Percentiles rank a stretch among this genome's conserved stretches.
Conservation (phyloP, 1,140 invertebrate genomes). For the Lepeophtheirus salmonis region DNA sequence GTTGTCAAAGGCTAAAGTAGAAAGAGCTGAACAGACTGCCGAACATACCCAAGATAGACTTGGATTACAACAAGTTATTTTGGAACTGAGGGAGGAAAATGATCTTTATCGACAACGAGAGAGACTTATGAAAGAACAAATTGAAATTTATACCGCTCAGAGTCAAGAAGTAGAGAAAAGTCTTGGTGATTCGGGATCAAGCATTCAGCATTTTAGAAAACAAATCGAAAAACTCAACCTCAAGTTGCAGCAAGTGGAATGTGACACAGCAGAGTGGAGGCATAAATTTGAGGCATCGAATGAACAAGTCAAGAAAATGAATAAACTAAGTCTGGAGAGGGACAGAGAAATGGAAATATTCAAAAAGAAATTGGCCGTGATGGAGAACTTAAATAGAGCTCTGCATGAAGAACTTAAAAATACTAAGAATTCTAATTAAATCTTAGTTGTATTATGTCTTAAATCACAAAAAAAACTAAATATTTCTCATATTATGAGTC, state of each 20-base stretch:
- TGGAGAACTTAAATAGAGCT: constrained; percentile 14
- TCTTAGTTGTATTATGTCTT: no score
- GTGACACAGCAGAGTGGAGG: constrained; percentile 5
- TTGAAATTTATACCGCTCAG: constrained; percentile 5
- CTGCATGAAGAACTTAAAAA: neutral
- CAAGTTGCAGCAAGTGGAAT: constrained; percentile 3
- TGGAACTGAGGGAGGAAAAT: neutral
- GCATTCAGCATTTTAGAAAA: constrained; percentile 1
- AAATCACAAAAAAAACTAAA: no score
- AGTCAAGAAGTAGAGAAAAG: neutral
- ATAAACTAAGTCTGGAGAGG: neutral
- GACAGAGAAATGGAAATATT: constrained; percentile 6
- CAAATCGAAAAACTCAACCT: constrained; percentile 4
- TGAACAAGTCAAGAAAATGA: constrained; percentile 15
- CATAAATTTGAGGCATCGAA: constrained; percentile 8
- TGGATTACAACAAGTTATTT: neutral
- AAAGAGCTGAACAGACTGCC: constrained; percentile 2
- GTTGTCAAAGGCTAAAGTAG: constrained; percentile 12
- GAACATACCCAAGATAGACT: constrained; percentile 2
- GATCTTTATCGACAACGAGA: neutral
- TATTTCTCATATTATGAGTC: no score
- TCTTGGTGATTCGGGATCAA: neutral
- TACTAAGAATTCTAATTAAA: neutral
- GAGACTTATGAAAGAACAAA: constrained; percentile 2
- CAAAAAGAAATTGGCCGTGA: constrained; percentile 10